phyloP scores from a whole-genome alignment of 2,113 vertebrate species.

The Prochilodus magdalenae region DNA sequence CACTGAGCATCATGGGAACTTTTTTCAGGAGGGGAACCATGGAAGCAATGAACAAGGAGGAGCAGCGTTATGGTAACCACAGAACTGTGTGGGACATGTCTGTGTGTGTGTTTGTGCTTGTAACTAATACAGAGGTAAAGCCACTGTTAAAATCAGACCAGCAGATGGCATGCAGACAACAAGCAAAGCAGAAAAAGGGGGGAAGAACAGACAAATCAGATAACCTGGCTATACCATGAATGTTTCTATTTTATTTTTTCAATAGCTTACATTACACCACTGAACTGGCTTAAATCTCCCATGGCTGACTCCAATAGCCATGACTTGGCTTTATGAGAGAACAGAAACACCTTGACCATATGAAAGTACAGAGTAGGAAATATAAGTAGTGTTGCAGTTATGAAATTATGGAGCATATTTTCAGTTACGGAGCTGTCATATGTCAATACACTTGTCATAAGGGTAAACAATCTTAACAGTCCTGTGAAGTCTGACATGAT shows the following conservation, averaged over 20 bases:
- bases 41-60: conserved; percentile 89
- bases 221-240: conserved; percentile 81
- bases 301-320: too few relatives aligned
- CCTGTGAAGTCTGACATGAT: too few relatives aligned
- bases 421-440: background rate
- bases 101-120: conserved; percentile 69
- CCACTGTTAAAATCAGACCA: conserved; percentile 96
- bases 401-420: too few relatives aligned
- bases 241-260: too few relatives aligned
- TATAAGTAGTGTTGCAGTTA: background rate
- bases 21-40: conserved; percentile 75
- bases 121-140: conserved; percentile 92
- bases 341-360: too few relatives aligned
- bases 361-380: too few relatives aligned
- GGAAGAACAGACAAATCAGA: conserved; percentile 83
- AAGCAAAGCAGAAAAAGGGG: conserved; percentile 97
- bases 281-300: too few relatives aligned
- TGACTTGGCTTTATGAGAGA: too few relatives aligned
- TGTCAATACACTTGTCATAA: too few relatives aligned
- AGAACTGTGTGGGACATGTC: conserved; percentile 77
- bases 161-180: conserved; percentile 97
- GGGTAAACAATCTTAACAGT: too few relatives aligned
- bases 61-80: conserved; percentile 94
- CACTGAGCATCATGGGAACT: conserved; percentile 99
- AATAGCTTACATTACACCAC: too few relatives aligned